Evolutionary conservation across 2,888 invertebrate species (phyloP), one percentile per base, ranked within the genome.

Genomic region (Nebria salina): DNA sequence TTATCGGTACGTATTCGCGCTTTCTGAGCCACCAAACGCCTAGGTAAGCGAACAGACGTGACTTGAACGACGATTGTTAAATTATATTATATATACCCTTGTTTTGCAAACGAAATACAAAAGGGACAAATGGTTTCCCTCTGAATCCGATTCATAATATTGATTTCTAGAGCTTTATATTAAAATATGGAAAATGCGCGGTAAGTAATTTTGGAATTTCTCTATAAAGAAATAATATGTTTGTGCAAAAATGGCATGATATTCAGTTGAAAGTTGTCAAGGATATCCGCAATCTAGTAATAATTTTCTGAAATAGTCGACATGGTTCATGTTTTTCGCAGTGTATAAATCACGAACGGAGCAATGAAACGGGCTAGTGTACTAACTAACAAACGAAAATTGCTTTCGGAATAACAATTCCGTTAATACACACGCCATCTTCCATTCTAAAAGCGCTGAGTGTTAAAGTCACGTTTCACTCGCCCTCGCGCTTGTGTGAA

Each of bases 401-500:
- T 73, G 78, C 78, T 78, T 78, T 73, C 73, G 73, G 78, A 78
- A 78, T 78, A 78, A 78, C 78, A 78, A 78, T 78, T 73, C 42
- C 72, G 78, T 65, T 78, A 78, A 78, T 73, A 73, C 75, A 79
- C 74, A 41, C 43, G 15, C 73, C 20, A 9, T 15, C 26, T 41
- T 73, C 43, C 41, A 34, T 15, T 43, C 15, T 73, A 43, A 25
- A 11, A 25, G 68, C 68, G 68, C 68, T 26, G 26, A 68, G 26
- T 70, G 76, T 76, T 76, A 70, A 42, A 76, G 76, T 76, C 76
- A 76, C 76, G 76, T 76, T 78, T 70, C 70, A 70, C 20, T 15
- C 78, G 65, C 72, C 65, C 65, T 65, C 72, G 73, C 65, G 15
- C 65, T 41, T 65, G 70, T 72, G 73, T 73, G 78, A 73, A 65